A percentile compares a stretch with the other conserved stretches of the same genome.
Conservation (phyloP, 2,888 invertebrate genomes). For the Lamellibrachia satsuma region DNA sequence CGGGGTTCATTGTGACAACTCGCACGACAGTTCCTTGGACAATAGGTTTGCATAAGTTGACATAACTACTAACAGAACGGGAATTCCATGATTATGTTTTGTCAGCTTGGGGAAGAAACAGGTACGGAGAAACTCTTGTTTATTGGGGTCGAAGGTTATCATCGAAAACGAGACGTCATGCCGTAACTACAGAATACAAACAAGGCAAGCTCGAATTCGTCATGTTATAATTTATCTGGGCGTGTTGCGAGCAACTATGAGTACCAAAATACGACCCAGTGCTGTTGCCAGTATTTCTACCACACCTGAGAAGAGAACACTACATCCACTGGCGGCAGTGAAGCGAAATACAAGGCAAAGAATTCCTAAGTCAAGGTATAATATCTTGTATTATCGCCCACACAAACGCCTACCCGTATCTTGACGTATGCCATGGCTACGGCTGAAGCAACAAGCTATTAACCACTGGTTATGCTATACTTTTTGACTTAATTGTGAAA, state of each 20-base stretch:
- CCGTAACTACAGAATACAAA: conserved; percentile 13
- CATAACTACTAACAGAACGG: too few species aligned
- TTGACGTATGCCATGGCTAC: neutral
- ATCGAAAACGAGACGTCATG: conserved; percentile 7
- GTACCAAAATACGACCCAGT: neutral
- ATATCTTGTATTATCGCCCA: neutral
- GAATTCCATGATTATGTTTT: too few species aligned
- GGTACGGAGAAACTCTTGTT: neutral
- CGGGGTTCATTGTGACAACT: too few species aligned
- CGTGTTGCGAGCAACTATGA: neutral
- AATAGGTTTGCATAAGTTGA: too few species aligned
- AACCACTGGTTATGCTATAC: too few species aligned
- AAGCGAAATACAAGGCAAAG: conserved; percentile 10
- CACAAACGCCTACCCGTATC: neutral
- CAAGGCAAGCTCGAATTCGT: neutral
- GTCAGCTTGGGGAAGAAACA: neutral
- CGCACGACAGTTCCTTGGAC: too few species aligned
- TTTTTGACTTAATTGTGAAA: too few species aligned
- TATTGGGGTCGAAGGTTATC: neutral
- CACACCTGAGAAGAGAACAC: neutral
- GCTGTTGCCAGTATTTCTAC: neutral
- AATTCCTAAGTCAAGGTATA: neutral
- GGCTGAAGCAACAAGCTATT: too few species aligned
- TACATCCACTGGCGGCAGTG: neutral
- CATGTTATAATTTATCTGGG: neutral